These are phyloP conservation scores for Gortyna flavago DNA, from an alignment of 2,888 invertebrate species.

Conservation along the genomic window DNA sequence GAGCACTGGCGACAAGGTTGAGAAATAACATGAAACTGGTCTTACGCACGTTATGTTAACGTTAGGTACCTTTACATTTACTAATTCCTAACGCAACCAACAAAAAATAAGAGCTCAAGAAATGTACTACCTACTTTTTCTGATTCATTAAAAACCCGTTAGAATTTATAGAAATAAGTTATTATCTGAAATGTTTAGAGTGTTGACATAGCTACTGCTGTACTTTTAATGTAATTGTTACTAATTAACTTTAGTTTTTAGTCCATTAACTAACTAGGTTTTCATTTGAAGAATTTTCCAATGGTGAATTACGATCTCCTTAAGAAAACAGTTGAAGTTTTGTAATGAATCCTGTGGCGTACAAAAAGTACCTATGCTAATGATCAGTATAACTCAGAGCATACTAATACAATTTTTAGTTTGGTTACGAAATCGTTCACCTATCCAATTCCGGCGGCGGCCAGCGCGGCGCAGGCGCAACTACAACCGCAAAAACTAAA, in stretches of 20 bases:
- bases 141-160: constrained; percentile 28
- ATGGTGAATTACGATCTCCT: background rate
- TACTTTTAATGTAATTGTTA: constrained; percentile 33
- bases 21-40: constrained; percentile 80
- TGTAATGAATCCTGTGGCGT: constrained; percentile 9
- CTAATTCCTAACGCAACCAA: constrained; percentile 45
- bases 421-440: constrained; percentile 73
- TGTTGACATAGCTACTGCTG: constrained; percentile 34
- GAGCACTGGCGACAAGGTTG: constrained; percentile 88
- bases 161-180: constrained; percentile 53
- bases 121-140: constrained; percentile 44
- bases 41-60: constrained; percentile 74
- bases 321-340: constrained; percentile 9
- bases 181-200: constrained; percentile 34
- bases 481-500: constrained; percentile 67
- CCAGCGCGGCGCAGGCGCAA: constrained; percentile 47
- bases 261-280: constrained; percentile 15
- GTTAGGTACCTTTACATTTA: constrained; percentile 61
- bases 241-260: constrained; percentile 43
- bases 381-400: constrained; percentile 48
- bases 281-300: constrained; percentile 19
- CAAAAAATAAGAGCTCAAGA: constrained; percentile 39
- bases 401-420: constrained; percentile 65
- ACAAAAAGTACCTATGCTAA: constrained; percentile 43
- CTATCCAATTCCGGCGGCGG: constrained; percentile 73